Percentiles rank a stretch among this genome's conserved stretches.
These are phyloP conservation scores for Prinia subflava DNA, from an alignment of 2,113 vertebrate species.

Conservation along the genomic window DNA sequence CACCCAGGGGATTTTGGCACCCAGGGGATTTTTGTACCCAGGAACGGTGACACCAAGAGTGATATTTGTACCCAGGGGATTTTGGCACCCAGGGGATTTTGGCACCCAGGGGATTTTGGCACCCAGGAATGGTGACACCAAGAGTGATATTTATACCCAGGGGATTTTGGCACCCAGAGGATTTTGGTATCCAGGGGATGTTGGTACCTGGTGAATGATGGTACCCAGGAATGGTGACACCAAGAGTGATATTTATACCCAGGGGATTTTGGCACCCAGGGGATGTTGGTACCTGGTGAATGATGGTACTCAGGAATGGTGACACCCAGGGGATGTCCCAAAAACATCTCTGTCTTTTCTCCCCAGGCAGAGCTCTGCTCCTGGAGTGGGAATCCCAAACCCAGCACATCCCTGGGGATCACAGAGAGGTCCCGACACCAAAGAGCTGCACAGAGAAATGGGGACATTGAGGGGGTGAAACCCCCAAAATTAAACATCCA, in stretches of 20 bases:
- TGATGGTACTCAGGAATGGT: background rate
- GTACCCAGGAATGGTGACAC: background rate
- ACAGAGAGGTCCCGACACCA: accelerated
- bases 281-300: accelerated
- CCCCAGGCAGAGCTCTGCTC: background rate
- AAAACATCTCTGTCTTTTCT: accelerated
- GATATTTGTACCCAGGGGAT: background rate
- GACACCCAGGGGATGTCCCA: background rate
- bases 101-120: background rate
- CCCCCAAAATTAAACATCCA: background rate
- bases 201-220: accelerated
- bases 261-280: too few species aligned
- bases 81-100: accelerated
- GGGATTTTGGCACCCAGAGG: accelerated
- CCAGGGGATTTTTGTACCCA: accelerated
- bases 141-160: too few species aligned
- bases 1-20: accelerated
- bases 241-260: background rate
- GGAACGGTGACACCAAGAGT: too few species aligned
- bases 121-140: too few species aligned
- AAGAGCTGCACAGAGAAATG: accelerated
- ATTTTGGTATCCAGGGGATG: background rate
- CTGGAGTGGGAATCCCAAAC: background rate
- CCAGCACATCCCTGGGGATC: accelerated
- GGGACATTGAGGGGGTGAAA: background rate